Percentiles rank a stretch among this genome's conserved stretches.
phyloP scores from a whole-genome alignment of 2,113 vertebrate genomes.

The Proteles cristata region DNA sequence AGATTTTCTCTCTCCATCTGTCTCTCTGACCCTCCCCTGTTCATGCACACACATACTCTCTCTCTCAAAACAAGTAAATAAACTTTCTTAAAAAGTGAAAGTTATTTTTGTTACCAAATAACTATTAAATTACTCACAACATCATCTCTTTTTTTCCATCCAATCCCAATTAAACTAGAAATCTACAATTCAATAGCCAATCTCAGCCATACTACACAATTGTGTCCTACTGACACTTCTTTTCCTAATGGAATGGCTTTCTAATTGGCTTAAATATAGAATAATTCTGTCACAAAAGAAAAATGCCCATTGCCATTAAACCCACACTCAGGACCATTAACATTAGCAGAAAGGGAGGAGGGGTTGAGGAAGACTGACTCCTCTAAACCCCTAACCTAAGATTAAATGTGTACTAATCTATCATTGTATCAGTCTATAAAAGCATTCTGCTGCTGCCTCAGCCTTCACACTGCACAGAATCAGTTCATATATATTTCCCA shows the following conservation, averaged over 20 bases:
- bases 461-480: constrained; percentile 60
- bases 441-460: constrained; percentile 59
- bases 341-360: constrained; percentile 19
- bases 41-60: too few relatives aligned
- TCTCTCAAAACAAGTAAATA: too few relatives aligned
- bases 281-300: constrained; percentile 72
- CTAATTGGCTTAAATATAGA: constrained; percentile 48
- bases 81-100: background rate
- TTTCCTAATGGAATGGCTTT: constrained; percentile 62
- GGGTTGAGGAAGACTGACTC: constrained; percentile 37
- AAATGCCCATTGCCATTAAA: constrained; percentile 60
- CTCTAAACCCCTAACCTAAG: constrained; percentile 57
- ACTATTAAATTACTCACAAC: background rate
- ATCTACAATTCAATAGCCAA: constrained; percentile 21
- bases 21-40: too few relatives aligned
- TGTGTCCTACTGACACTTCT: constrained; percentile 34
- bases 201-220: background rate
- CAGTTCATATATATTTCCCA: constrained; percentile 69
- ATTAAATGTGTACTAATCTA: constrained; percentile 73
- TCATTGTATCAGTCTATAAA: constrained; percentile 74
- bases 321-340: background rate
- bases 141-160: background rate
- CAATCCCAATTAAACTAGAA: background rate
- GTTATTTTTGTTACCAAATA: background rate
- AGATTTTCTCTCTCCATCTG: too few relatives aligned